These are phyloP conservation scores for Diglossa cyanea DNA, from an alignment of 2,797 vertebrate species.

Conservation along the genomic window DNA sequence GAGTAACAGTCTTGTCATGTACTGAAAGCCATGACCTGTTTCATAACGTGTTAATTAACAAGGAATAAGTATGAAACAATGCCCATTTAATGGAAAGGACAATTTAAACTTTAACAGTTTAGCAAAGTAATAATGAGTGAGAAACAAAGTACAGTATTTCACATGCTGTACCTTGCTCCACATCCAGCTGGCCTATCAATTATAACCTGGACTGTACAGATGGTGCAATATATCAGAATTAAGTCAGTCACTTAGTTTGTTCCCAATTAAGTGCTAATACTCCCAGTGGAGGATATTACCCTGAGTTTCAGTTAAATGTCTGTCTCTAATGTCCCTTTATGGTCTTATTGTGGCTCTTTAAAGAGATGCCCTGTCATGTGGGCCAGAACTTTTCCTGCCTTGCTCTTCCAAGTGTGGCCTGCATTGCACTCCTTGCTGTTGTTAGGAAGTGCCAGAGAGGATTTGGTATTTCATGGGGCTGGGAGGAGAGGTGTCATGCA, in stretches of 20 bases:
- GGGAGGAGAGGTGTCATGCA: neutral
- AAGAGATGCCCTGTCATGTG: neutral
- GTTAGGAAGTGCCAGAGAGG: neutral
- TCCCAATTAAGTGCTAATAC: slow-evolving; percentile 51
- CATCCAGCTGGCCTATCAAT: slow-evolving; percentile 58
- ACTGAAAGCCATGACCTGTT: neutral
- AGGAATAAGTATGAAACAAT: neutral
- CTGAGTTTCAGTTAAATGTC: slow-evolving; percentile 12
- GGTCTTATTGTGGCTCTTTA: neutral
- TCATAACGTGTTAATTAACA: neutral
- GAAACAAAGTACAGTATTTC: neutral
- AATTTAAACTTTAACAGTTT: slow-evolving; percentile 12
- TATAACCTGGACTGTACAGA: slow-evolving; percentile 47
- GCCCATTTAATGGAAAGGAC: neutral
- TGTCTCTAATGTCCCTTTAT: neutral
- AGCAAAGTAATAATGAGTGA: neutral
- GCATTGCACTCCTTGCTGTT: neutral
- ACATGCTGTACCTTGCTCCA: neutral
- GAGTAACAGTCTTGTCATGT: neutral
- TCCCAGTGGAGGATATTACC: slow-evolving; percentile 30
- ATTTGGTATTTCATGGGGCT: neutral
- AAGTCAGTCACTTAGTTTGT: slow-evolving; percentile 56
- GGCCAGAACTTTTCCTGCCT: neutral
- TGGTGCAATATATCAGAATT: slow-evolving; percentile 62
- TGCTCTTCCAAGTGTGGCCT: neutral